Base-by-base conservation (phyloP, 2,113 vertebrate species). In the Paedocypris sp. region DNA sequence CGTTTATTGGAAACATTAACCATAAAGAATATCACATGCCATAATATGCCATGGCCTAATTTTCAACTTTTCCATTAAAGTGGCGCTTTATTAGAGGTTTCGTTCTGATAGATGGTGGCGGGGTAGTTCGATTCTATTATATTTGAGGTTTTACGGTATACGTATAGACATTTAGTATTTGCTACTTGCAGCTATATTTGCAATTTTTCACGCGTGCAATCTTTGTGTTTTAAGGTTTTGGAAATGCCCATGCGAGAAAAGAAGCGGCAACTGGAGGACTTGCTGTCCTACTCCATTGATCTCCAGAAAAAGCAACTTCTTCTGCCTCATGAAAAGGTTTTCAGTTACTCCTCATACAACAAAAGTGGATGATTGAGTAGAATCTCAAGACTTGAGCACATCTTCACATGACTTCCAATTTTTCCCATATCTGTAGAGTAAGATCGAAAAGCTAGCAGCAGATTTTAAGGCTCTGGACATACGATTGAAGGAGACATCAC, bases 401-500 rank as follows among this genome's bases (percentile, higher is more conserved):
- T n/a, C n/a, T n/a, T n/a, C n/a, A n/a, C n/a, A n/a, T n/a, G n/a
- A n/a, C n/a, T n/a, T n/a, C n/a, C n/a, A n/a, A n/a, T n/a, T 59
- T 33, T 46, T n/a, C 54, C 32, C 28, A 15, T 18, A 28, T 61
- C n/a, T 61, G 2, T 15, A 86, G 85, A 72, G 15, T 60, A 77
- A 85, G 52, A 79, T 86, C 38, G 85, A 86, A 47, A 72, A 84
- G 75, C 66, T 88, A 53, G 85, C 82, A 4, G 73, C 72, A 8
- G 85, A 86, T 33, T 88, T 85, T 83, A 88, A 85, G 73, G 69
- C 73, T 28, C 74, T 88, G 56, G 84, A 86, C 38, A 16, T 68
- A 6, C 75, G 66, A 11, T 52, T 87, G 38, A 82, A 82, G 70
- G 85, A 86, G 46, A 66, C 77, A 33, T 74, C 75, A 7, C 77